Conservation (phyloP, 2,888 invertebrate species). For the Drosophila suboccidentalis region DNA sequence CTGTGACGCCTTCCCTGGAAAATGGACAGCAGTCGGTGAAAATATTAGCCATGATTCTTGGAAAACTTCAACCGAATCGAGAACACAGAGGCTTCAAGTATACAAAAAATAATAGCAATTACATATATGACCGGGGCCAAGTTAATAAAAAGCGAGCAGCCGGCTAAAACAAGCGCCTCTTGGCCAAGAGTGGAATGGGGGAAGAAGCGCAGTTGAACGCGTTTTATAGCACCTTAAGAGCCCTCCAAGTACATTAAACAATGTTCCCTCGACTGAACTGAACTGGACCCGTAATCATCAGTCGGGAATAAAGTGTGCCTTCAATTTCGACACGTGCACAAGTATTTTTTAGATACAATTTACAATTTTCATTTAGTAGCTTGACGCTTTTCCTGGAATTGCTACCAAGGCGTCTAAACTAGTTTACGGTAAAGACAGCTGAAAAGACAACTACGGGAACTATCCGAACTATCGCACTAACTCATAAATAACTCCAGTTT, state of each 20-base stretch:
- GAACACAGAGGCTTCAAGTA: conserved; percentile 3
- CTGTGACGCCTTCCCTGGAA: conserved; percentile 48
- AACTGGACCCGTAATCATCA: conserved; percentile 16
- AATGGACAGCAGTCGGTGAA: conserved; percentile 24
- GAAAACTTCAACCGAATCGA: conserved; percentile 46
- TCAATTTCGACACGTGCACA: conserved; percentile 76
- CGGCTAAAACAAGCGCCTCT: conserved; percentile 42
- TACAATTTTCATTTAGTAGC: conserved; percentile 63
- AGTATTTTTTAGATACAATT: conserved; percentile 40
- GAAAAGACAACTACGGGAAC: neutral
- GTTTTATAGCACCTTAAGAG: conserved; percentile 73
- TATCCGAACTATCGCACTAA: neutral
- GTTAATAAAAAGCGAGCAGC: conserved; percentile 62
- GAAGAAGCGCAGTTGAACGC: conserved; percentile 51
- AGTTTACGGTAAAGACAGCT: conserved; percentile 58
- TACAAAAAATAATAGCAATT: conserved; percentile 72
- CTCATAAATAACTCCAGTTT: conserved; percentile 11
- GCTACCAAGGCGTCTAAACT: conserved; percentile 58
- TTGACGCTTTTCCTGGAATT: conserved; percentile 55
- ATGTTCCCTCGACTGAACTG: conserved; percentile 18
- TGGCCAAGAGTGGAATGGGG: conserved; percentile 28
- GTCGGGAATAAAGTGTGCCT: conserved; percentile 54
- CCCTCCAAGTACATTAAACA: conserved; percentile 58
- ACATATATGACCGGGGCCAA: conserved; percentile 49
- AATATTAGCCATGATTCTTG: conserved; percentile 52